Conservation (phyloP, 2,888 invertebrate genomes). For the Cosmorhoe ocellata region DNA sequence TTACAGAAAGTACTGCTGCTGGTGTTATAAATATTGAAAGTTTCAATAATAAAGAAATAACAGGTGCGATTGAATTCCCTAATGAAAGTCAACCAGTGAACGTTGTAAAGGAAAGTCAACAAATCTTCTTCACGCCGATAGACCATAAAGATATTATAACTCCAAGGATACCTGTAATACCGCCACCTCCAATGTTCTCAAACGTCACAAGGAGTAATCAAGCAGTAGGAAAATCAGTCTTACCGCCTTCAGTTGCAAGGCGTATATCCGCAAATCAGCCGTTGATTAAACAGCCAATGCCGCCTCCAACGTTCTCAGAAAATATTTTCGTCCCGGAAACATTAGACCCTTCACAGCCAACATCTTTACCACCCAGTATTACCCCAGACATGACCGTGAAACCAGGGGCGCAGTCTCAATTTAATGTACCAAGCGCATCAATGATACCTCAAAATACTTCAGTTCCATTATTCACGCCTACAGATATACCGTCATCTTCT, state of each 20-base stretch:
- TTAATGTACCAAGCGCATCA: not conserved
- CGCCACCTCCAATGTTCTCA: slow-evolving; percentile 74
- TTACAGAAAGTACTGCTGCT: not conserved
- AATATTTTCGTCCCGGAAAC: slow-evolving; percentile 57
- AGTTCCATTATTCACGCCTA: slow-evolving; percentile 6
- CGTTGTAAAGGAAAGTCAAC: slow-evolving; percentile 8
- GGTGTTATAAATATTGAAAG: not conserved
- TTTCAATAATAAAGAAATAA: not conserved
- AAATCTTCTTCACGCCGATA: slow-evolving; percentile 18
- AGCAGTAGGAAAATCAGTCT: slow-evolving; percentile 49
- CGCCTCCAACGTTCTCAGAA: slow-evolving; percentile 39
- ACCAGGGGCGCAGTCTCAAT: not conserved
- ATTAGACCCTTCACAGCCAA: not conserved
- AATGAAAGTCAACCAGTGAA: slow-evolving; percentile 13
- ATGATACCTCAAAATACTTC: not conserved
- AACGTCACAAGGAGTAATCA: slow-evolving; percentile 46
- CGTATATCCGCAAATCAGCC: slow-evolving; percentile 64
- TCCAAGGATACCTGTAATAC: slow-evolving; percentile 49
- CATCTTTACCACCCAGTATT: slow-evolving; percentile 5
- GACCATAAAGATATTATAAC: slow-evolving; percentile 20
- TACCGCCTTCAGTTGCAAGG: slow-evolving; percentile 74
- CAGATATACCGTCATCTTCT: slow-evolving; percentile 2
- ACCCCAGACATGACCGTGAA: not conserved
- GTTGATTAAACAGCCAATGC: slow-evolving; percentile 49
- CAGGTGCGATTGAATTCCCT: not conserved